Base-by-base conservation (phyloP, 92 coral and sea anemone genomes). In the Palythoa grandis region DNA sequence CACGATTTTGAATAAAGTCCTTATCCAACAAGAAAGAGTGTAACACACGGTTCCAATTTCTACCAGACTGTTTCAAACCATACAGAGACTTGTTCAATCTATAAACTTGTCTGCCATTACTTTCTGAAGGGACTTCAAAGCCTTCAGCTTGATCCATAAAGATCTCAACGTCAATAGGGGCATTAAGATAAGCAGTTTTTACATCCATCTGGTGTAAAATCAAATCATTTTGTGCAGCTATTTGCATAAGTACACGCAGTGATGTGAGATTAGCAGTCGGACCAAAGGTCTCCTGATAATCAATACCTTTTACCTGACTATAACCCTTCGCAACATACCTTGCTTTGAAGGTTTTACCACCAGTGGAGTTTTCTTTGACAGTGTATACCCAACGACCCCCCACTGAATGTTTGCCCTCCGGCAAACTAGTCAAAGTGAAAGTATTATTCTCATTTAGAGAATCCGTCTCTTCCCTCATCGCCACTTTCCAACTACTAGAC, bases 141-240 rank as follows among this genome's bases (percentile, higher is more conserved):
- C 91, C 93, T 83, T 87, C 86, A 43, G 83, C 86, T 63, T 90
- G 90, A 13, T 86, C 92, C 56, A 86, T 86, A 77, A 79, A 86
- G 17, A 90, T 86, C 76, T 86, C 92, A 63, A 83, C 67, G 47
- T 90, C 90, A 58, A 90, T 90, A 19, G 87, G 89, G 57, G 84
- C 87, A 73, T 86, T 79, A 23, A 79, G 89, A 61, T 89, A 86
- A 38, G 87, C 72, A 35, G 89, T 86, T 50, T 89, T 74, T 8
- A 84, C 88, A 83, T 88, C 86, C 80, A 88, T 88, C 50, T 89
- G 88, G 54, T 84, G 80, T 52, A 70, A 79, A 61, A 89, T 40
- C 17, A 89, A 66, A 86, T 79, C 87, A 24, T 86, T 71, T 48
- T 89, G 85, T 85, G 92, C 86, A 52, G 89, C 86, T 72, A 78